phyloP scores from a whole-genome alignment of 1,140 invertebrate genomes.

The Branchinecta lynchi region DNA sequence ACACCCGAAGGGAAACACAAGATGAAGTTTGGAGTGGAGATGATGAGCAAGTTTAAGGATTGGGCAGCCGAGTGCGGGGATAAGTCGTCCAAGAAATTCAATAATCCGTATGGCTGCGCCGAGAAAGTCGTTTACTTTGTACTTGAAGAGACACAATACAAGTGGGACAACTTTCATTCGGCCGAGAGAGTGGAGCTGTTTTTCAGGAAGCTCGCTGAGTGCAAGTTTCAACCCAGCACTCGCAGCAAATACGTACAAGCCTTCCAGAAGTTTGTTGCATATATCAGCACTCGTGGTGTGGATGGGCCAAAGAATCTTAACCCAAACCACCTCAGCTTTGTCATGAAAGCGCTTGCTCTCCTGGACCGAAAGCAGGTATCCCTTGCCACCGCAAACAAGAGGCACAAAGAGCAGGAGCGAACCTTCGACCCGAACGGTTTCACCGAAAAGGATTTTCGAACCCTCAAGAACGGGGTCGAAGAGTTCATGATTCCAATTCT shows the following conservation, averaged over 20 bases:
- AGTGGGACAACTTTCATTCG: not conserved
- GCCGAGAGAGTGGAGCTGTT: not conserved
- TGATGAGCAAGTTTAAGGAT: not conserved
- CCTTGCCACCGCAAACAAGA: not conserved
- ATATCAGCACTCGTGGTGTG: not conserved
- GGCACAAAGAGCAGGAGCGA: not conserved
- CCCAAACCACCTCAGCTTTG: not conserved
- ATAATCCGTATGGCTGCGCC: not conserved
- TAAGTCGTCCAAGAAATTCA: not conserved
- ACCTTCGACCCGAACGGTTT: not conserved
- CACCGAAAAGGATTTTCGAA: not conserved
- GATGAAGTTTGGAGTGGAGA: not conserved
- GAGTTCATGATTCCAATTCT: too few species aligned
- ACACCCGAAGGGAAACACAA: not conserved
- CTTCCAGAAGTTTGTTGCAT: not conserved
- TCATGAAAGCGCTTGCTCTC: not conserved
- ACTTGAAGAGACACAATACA: not conserved
- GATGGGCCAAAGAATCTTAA: not conserved
- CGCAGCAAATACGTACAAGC: not conserved
- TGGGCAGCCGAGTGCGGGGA: not conserved
- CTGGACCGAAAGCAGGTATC: not conserved
- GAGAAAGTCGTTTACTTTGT: not conserved
- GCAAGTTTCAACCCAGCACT: not conserved
- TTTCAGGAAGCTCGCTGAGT: not conserved
- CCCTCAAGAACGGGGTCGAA: not conserved